phyloP scores from a whole-genome alignment of 2,797 vertebrate species.

The Echiichthys vipera region DNA sequence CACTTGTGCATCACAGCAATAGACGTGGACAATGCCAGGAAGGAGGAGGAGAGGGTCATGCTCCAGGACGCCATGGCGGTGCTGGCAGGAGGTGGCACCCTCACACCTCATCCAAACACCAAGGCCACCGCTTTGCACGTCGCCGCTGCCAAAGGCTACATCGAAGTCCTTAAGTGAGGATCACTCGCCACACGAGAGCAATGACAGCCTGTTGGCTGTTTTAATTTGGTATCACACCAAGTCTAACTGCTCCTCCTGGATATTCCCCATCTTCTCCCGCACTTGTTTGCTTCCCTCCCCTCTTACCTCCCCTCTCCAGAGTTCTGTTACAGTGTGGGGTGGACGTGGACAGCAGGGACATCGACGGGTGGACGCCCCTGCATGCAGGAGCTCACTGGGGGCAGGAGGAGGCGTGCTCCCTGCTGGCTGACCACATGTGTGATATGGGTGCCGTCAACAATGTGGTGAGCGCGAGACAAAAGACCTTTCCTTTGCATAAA shows the following conservation, averaged over 20 bases:
- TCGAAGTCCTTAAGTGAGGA: constrained; percentile 89
- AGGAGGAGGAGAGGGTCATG: constrained; percentile 89
- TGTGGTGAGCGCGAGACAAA: constrained; percentile 80
- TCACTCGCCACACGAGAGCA: background rate
- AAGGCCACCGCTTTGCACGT: constrained; percentile 88
- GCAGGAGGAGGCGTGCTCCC: constrained; percentile 86
- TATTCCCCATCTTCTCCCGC: background rate
- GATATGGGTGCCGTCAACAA: constrained; percentile 87
- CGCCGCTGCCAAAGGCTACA: constrained; percentile 89
- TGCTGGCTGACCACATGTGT: constrained; percentile 87
- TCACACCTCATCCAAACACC: constrained; percentile 87
- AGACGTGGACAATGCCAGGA: constrained; percentile 86
- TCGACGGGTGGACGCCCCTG: constrained; percentile 88
- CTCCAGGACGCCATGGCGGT: constrained; percentile 84
- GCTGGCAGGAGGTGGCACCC: constrained; percentile 76
- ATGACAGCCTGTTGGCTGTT: constrained; percentile 24
- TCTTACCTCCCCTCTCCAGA: constrained; percentile 51
- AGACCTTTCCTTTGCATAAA: background rate
- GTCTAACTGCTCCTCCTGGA: background rate
- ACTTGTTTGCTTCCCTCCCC: background rate
- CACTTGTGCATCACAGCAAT: constrained; percentile 74
- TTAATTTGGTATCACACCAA: constrained; percentile 17
- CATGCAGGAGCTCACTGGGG: constrained; percentile 90
- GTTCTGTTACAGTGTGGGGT: constrained; percentile 84
- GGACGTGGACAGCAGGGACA: constrained; percentile 85